A percentile compares a stretch with the other conserved stretches of the same genome.
These are phyloP conservation scores for Enteromius viviparus DNA, from an alignment of 2,797 vertebrate species.

Conservation along the genomic window DNA sequence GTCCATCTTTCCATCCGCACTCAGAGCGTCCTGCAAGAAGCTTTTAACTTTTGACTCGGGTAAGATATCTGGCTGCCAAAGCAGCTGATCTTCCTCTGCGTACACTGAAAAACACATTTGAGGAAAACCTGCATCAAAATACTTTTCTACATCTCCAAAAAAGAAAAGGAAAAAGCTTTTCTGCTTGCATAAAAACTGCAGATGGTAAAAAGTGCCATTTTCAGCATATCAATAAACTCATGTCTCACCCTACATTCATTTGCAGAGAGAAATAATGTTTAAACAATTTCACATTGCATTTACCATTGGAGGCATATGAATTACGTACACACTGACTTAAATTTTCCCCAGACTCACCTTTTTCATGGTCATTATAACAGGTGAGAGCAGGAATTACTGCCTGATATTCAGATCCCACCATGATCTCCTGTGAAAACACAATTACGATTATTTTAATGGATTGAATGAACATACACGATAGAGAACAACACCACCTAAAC, in stretches of 20 bases:
- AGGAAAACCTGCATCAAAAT: background rate
- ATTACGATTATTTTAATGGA: background rate
- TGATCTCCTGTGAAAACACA: slow-evolving; percentile 81
- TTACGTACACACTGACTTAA: background rate
- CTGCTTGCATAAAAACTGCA: background rate
- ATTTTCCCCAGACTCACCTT: slow-evolving; percentile 70
- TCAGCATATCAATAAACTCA: background rate
- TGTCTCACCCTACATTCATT: background rate
- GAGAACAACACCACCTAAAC: background rate
- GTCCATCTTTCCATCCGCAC: slow-evolving; percentile 74
- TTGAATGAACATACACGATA: background rate
- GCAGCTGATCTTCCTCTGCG: slow-evolving; percentile 85
- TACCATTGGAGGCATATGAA: background rate
- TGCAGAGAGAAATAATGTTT: background rate
- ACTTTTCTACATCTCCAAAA: background rate
- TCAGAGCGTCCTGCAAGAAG: slow-evolving; percentile 80
- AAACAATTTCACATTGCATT: background rate
- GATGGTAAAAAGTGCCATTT: too few relatives aligned
- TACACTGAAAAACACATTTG: slow-evolving; percentile 69
- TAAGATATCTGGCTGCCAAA: slow-evolving; percentile 84
- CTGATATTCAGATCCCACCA: slow-evolving; percentile 87
- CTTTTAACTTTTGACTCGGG: slow-evolving; percentile 83
- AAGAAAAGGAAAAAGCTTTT: too few relatives aligned
- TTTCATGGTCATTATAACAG: slow-evolving; percentile 73
- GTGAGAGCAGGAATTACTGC: slow-evolving; percentile 85